Evolutionary conservation across 2,113 vertebrate species (phyloP).

Genomic region (Festucalex cinctus): DNA sequence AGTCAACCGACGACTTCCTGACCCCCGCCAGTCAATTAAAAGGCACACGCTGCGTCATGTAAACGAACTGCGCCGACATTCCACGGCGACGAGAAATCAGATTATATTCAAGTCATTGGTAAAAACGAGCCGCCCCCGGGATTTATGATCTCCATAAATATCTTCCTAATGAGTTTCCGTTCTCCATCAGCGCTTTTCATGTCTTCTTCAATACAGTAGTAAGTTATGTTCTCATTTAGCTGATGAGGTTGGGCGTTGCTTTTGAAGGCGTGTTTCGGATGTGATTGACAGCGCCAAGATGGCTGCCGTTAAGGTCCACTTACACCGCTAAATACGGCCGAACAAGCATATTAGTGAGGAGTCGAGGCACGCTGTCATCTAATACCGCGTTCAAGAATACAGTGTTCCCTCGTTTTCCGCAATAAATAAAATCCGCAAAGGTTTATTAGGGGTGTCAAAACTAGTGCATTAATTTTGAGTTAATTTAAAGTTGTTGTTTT

Average conservation of each 20-base stretch:
- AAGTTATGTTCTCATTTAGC: neutral
- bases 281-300: neutral
- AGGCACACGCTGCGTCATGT: slow-evolving; percentile 19
- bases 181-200: neutral
- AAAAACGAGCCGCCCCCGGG: neutral
- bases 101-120: slow-evolving; percentile 4
- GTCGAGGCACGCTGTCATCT: too few relatives aligned
- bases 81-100: neutral
- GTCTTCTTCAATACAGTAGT: neutral
- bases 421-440: too few relatives aligned
- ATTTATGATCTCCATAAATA: slow-evolving; percentile 5
- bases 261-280: neutral
- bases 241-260: neutral
- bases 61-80: neutral
- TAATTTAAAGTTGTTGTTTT: too few relatives aligned
- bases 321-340: neutral
- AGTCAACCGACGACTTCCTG: slow-evolving; percentile 26
- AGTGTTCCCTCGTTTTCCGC: too few relatives aligned
- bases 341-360: neutral
- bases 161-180: slow-evolving; percentile 8
- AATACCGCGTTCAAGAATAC: too few relatives aligned
- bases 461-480: too few relatives aligned
- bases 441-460: too few relatives aligned
- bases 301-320: neutral
- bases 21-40: slow-evolving; percentile 36